These are phyloP conservation scores for Rugalucina vietnamica DNA, from an alignment of 2,888 invertebrate species.

Conservation along the genomic window DNA sequence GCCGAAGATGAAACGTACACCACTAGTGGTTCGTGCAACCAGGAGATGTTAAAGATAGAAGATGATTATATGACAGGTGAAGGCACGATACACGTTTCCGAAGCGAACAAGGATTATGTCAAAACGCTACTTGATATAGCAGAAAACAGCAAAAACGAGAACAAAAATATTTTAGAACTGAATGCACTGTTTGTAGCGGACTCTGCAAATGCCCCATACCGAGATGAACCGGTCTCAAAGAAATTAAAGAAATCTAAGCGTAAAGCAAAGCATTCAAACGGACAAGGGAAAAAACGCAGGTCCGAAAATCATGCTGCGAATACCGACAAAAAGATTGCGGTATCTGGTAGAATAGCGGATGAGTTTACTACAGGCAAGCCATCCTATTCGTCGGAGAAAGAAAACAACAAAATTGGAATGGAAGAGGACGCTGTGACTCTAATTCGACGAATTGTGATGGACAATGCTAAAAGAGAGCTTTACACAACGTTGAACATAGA, in stretches of 20 bases:
- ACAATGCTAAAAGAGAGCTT: background rate
- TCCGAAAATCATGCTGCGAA: background rate
- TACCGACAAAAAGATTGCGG: background rate
- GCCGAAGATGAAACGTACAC: constrained; percentile 7
- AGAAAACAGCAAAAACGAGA: background rate
- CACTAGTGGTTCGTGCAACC: background rate
- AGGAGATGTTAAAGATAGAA: no score
- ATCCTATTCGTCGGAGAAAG: background rate
- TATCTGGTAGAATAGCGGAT: background rate
- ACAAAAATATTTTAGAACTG: background rate
- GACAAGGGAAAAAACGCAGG: background rate
- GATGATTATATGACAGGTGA: no score
- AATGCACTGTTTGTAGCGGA: background rate
- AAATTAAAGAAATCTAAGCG: background rate
- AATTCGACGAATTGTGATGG: background rate
- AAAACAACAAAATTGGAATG: no score
- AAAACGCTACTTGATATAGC: background rate
- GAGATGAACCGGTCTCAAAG: background rate
- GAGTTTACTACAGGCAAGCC: background rate
- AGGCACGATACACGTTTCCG: constrained; percentile 24
- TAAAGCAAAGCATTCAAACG: background rate
- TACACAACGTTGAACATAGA: background rate
- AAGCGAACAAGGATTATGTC: constrained; percentile 10
- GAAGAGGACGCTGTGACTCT: background rate
- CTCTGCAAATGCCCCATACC: background rate